Evolutionary conservation across 2,888 invertebrate species (phyloP).

Genomic region (Tanaodytes sp.): DNA sequence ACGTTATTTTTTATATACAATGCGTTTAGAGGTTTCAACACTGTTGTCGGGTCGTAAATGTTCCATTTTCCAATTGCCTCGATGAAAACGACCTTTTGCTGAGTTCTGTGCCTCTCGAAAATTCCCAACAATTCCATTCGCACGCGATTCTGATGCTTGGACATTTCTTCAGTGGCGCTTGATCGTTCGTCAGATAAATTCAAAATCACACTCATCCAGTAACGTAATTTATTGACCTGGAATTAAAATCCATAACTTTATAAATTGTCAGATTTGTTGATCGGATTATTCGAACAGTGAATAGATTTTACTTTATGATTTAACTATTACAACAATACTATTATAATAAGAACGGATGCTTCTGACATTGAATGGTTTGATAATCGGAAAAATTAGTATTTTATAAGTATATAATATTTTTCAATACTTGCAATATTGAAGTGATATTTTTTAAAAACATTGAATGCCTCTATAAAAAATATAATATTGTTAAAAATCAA

Average conservation of each 20-base stretch:
- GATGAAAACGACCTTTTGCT: slow-evolving; percentile 67
- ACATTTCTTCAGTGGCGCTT: slow-evolving; percentile 65
- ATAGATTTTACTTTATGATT: too few relatives aligned
- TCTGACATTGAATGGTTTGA: too few relatives aligned
- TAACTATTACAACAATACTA: too few relatives aligned
- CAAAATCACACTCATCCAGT: slow-evolving; percentile 81
- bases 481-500: too few relatives aligned
- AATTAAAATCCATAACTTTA: slow-evolving; percentile 10
- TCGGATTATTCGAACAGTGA: too few relatives aligned
- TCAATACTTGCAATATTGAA: too few relatives aligned
- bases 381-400: too few relatives aligned
- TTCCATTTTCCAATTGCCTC: slow-evolving; percentile 68
- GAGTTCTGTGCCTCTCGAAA: slow-evolving; percentile 72
- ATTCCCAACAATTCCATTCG: slow-evolving; percentile 73
- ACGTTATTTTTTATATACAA: slow-evolving; percentile 58
- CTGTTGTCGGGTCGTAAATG: slow-evolving; percentile 63
- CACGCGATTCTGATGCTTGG: slow-evolving; percentile 73
- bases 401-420: too few relatives aligned
- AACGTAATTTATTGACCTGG: slow-evolving; percentile 83
- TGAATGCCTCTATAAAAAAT: too few relatives aligned
- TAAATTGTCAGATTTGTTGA: too few relatives aligned
- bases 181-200: slow-evolving; percentile 65
- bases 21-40: slow-evolving; percentile 69
- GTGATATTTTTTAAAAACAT: too few relatives aligned
- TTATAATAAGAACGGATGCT: too few relatives aligned